Conservation (phyloP, 2,113 vertebrate species). For the Myrmecophaga tridactyla region DNA sequence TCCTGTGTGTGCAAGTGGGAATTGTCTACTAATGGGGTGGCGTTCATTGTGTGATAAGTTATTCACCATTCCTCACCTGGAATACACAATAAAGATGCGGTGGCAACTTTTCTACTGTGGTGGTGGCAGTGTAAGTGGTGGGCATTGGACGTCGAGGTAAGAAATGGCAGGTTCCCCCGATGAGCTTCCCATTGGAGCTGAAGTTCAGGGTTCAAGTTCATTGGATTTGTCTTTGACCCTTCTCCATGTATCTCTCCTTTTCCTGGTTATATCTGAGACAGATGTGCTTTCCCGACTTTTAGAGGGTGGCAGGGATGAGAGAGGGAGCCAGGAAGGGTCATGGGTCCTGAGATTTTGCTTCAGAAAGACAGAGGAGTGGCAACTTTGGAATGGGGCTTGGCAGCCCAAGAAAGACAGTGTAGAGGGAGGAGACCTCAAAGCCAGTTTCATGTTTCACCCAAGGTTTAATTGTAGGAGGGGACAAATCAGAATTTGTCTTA, state of each 20-base stretch:
- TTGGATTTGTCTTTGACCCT: not conserved
- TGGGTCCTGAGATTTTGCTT: not conserved
- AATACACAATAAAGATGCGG: slow-evolving; percentile 59
- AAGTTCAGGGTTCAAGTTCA: not conserved
- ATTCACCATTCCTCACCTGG: not conserved
- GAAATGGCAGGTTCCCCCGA: not conserved
- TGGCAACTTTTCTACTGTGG: not conserved
- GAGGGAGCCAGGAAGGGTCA: not conserved
- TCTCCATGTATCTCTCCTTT: not conserved
- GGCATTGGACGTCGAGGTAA: not conserved
- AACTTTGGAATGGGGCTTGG: not conserved
- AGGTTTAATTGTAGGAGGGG: not conserved
- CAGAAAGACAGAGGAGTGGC: not conserved
- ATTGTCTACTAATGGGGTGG: not conserved
- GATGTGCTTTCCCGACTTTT: not conserved
- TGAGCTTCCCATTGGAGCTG: not conserved
- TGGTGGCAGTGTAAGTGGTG: not conserved
- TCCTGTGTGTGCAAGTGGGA: not conserved
- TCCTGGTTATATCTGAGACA: not conserved
- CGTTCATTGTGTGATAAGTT: slow-evolving; percentile 26
- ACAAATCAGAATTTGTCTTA: not conserved
- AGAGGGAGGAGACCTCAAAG: not conserved
- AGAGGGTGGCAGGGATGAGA: not conserved
- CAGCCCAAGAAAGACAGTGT: not conserved
- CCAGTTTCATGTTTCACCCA: not conserved